phyloP scores from a whole-genome alignment of 2,888 invertebrate genomes.

The Agrochola macilenta region DNA sequence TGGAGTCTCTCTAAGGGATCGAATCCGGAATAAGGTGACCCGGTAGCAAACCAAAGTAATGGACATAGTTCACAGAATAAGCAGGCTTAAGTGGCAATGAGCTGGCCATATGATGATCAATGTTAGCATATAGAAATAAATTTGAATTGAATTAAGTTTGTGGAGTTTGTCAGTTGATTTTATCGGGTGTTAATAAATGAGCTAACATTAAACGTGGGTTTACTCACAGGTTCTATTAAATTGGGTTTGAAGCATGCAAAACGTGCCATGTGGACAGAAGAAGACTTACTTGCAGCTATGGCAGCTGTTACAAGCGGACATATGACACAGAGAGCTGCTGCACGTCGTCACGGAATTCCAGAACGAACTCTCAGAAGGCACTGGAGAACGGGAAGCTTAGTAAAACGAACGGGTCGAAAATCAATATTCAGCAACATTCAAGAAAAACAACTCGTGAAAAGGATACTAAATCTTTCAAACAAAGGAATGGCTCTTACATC shows the following conservation, averaged over 20 bases:
- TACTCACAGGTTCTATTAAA: conserved; percentile 17
- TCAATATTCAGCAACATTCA: background rate
- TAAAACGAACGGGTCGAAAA: background rate
- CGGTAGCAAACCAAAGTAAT: background rate
- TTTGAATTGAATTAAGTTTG: background rate
- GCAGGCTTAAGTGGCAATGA: background rate
- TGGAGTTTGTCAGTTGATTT: background rate
- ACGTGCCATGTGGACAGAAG: conserved; percentile 15
- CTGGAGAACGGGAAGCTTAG: conserved; percentile 3
- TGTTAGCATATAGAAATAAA: background rate
- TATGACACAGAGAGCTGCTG: conserved; percentile 8
- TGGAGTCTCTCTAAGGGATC: too few species aligned
- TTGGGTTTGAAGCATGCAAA: background rate
- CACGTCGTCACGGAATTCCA: conserved; percentile 4
- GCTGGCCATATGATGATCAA: background rate
- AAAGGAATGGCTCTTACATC: background rate
- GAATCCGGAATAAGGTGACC: background rate
- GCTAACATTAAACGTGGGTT: background rate
- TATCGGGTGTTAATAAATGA: background rate
- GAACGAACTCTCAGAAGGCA: conserved; percentile 2
- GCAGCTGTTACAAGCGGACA: background rate
- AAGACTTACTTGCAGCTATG: conserved; percentile 20
- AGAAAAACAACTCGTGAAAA: conserved; percentile 11
- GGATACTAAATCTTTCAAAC: background rate
- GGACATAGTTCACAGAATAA: background rate